These are phyloP conservation scores for Notiomystis cincta DNA, from an alignment of 2,113 vertebrate genomes.

Conservation along the genomic window DNA sequence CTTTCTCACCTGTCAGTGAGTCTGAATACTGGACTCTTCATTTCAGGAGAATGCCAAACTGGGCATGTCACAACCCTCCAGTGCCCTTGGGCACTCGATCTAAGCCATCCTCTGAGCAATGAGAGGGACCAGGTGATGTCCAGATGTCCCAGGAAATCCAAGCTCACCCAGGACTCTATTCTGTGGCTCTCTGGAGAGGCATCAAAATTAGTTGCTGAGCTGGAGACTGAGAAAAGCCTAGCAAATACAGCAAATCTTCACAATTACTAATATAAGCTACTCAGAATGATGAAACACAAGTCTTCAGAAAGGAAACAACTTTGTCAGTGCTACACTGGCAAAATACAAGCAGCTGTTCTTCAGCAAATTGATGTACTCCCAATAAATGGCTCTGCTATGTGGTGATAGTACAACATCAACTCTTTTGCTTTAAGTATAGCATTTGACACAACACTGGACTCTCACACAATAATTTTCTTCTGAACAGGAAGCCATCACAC, in stretches of 20 bases:
- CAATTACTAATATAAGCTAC: not conserved
- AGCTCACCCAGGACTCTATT: not conserved
- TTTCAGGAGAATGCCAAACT: not conserved
- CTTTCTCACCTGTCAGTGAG: not conserved
- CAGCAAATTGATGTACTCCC: not conserved
- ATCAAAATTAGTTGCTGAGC: not conserved
- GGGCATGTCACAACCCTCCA: not conserved
- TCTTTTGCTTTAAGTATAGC: not conserved
- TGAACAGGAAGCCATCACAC: not conserved
- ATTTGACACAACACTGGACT: not conserved
- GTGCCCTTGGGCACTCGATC: not conserved
- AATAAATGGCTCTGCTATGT: not conserved
- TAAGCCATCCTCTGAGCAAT: fast-evolving
- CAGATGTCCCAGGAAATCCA: not conserved
- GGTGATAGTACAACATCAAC: not conserved
- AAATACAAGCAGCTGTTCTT: not conserved
- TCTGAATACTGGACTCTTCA: not conserved
- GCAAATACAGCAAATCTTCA: not conserved
- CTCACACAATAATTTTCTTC: not conserved
- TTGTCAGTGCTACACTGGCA: not conserved
- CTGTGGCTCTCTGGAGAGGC: not conserved
- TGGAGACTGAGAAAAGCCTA: not conserved
- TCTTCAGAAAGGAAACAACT: not conserved
- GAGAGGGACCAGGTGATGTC: not conserved
- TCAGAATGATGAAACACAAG: not conserved